A percentile compares a stretch with the other conserved stretches of the same genome.
phyloP scores from a whole-genome alignment of 2,797 vertebrate genomes.

The Labeo calbasu region DNA sequence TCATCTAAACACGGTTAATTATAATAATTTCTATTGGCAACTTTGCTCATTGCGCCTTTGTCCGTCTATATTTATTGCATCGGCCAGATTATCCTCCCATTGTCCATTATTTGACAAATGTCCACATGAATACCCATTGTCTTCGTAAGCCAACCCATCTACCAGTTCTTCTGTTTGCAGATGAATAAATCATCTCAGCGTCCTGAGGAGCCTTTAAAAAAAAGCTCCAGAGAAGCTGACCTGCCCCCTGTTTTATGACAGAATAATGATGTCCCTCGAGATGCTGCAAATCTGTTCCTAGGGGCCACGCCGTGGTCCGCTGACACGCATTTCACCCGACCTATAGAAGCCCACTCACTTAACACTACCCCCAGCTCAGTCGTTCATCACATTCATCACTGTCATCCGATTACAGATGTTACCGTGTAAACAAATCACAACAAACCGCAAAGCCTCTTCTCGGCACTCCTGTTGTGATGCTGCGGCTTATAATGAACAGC shows the following conservation, averaged over 20 bases:
- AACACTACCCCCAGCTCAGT: slow-evolving; percentile 44
- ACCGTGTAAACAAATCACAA: slow-evolving; percentile 37
- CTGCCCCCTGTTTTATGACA: slow-evolving; percentile 63
- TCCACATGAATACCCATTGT: not conserved
- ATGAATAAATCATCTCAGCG: slow-evolving; percentile 48
- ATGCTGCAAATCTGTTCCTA: slow-evolving; percentile 51
- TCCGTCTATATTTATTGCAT: not conserved
- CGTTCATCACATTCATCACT: slow-evolving; percentile 49
- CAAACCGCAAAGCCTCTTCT: not conserved
- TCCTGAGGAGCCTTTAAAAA: slow-evolving; percentile 37
- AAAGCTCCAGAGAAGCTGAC: slow-evolving; percentile 39
- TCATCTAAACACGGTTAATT: not conserved
- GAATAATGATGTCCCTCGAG: slow-evolving; percentile 76
- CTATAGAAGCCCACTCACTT: slow-evolving; percentile 46
- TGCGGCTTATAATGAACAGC: slow-evolving; percentile 7
- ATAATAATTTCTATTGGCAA: not conserved
- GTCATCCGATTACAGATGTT: slow-evolving; percentile 45
- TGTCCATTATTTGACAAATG: slow-evolving; percentile 12
- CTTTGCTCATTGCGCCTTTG: not conserved
- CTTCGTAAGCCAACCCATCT: slow-evolving; percentile 26
- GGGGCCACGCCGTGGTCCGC: slow-evolving; percentile 65
- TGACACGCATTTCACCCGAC: slow-evolving; percentile 53
- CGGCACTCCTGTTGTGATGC: slow-evolving; percentile 6
- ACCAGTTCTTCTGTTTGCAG: slow-evolving; percentile 12
- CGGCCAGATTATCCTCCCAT: not conserved